Base-by-base conservation (phyloP, 2,888 invertebrate genomes). In the Lutraria lutraria region DNA sequence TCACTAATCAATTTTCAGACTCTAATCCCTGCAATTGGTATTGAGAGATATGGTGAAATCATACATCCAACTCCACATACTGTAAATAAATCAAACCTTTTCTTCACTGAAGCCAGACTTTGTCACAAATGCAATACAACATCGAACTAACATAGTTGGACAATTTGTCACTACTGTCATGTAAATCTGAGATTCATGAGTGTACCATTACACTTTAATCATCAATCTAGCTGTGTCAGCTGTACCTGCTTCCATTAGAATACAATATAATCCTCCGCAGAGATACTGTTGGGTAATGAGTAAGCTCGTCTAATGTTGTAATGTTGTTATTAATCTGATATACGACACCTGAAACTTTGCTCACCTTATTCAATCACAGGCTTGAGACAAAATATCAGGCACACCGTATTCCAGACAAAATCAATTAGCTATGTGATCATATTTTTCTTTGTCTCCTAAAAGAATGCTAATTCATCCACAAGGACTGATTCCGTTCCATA, bases 361-460 rank as follows among this genome's bases (percentile, higher is more conserved):
- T 96, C 96, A 96, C 96, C 96, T 96, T 93, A 83, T 76, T 29
- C 21, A 92, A 89, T 88, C 89, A 94, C 95, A 96, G 96, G 96
- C 90, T 95, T 96, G 96, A 96, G 96, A 94, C 95, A 96, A 96
- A 95, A 95, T 96, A 94, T 95, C 96, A 96, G 96, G 96, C 95
- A 88, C 88, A 81, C 92, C 91, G 85, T 52, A 29, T 82, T 72
- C 60, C 25, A 56, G 82, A 54, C 72, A 34, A 29, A 12, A 15
- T 54, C 29, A 43, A 43, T 43, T 43, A 43, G 8, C 43, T 79
- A 15, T 79, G 15, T 34, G 6, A 15, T 15, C 79, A 19, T 31
- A 19, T 31, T 19, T 31, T 19, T 21, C 21, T 21, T 56, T 56
- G 56, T 12, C 56, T 56, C 12, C 56, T 56, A 56, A 21, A 56